Conservation (phyloP, 2,888 invertebrate genomes). For the Drosophila prolongata region DNA sequence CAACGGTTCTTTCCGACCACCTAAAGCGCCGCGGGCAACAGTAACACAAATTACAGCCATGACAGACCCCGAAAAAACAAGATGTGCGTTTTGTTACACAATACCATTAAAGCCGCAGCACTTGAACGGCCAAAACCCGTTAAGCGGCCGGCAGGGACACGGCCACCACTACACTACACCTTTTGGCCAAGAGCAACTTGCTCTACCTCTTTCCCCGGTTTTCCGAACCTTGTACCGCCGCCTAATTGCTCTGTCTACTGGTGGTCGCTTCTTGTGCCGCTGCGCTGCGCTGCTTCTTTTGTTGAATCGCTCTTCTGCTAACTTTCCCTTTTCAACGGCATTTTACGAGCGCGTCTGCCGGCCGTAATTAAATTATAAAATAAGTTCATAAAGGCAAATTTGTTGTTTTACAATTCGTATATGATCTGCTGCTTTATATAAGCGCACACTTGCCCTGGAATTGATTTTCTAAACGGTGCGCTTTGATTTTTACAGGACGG, state of each 20-base stretch:
- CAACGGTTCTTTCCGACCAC: conserved; percentile 70
- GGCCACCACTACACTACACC: conserved; percentile 5
- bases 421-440: conserved; percentile 64
- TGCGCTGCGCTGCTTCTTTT: conserved; percentile 18
- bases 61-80: conserved; percentile 53
- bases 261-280: conserved; percentile 21
- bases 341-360: conserved; percentile 61
- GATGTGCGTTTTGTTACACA: conserved; percentile 77
- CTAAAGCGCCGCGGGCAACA: conserved; percentile 22
- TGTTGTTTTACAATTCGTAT: conserved; percentile 67
- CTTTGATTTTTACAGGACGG: conserved; percentile 61
- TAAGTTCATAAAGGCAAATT: conserved; percentile 70
- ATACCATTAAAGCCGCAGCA: conserved; percentile 66
- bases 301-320: conserved; percentile 49
- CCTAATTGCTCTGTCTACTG: conserved; percentile 48
- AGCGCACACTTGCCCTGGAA: conserved; percentile 48
- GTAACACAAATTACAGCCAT: conserved; percentile 48
- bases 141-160: conserved; percentile 64
- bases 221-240: conserved; percentile 53
- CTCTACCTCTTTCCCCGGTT: conserved; percentile 49
- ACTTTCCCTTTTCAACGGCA: conserved; percentile 80
- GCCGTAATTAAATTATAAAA: conserved; percentile 78
- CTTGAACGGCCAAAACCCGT: conserved; percentile 74
- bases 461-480: conserved; percentile 73
- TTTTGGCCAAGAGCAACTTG: conserved; percentile 58